Conservation (phyloP, 2,888 invertebrate genomes). For the Torymus tubicola region DNA sequence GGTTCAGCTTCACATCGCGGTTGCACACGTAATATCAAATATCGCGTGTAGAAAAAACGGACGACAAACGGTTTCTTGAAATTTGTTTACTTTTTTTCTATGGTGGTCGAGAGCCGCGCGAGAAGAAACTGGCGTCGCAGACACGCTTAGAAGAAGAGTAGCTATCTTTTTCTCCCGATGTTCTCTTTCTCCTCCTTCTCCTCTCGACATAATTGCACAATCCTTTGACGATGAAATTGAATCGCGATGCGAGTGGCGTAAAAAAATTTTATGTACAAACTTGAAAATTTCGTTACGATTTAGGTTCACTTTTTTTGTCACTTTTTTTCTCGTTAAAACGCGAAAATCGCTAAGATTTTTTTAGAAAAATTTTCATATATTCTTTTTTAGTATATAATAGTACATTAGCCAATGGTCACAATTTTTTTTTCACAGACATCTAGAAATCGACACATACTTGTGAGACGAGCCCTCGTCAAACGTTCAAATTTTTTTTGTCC, state of each 20-base stretch:
- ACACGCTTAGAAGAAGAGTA: conserved; percentile 19
- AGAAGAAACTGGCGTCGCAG: conserved; percentile 52
- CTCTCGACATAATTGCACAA: conserved; percentile 21
- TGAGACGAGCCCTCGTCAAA: conserved; percentile 66
- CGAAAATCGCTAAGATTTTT: conserved; percentile 44
- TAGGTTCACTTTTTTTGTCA: neutral
- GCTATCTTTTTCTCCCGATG: conserved; percentile 35
- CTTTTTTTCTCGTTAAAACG: conserved; percentile 35
- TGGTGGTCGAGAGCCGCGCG: conserved; percentile 52
- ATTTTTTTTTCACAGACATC: conserved; percentile 54
- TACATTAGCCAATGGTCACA: conserved; percentile 46
- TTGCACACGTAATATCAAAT: conserved; percentile 51
- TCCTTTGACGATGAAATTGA: conserved; percentile 41
- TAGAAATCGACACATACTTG: conserved; percentile 63
- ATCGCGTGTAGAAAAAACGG: conserved; percentile 42
- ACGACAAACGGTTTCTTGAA: conserved; percentile 1
- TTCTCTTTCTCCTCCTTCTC: conserved; percentile 6
- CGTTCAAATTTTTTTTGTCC: conserved; percentile 58
- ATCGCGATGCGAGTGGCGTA: conserved; percentile 43
- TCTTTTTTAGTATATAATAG: conserved; percentile 17
- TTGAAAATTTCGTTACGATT: conserved; percentile 51
- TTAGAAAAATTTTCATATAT: conserved; percentile 46
- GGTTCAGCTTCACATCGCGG: conserved; percentile 1
- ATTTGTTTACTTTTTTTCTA: no score
- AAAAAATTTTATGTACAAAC: conserved; percentile 57